phyloP scores from a whole-genome alignment of 2,113 vertebrate genomes.

The Piprites chloris region DNA sequence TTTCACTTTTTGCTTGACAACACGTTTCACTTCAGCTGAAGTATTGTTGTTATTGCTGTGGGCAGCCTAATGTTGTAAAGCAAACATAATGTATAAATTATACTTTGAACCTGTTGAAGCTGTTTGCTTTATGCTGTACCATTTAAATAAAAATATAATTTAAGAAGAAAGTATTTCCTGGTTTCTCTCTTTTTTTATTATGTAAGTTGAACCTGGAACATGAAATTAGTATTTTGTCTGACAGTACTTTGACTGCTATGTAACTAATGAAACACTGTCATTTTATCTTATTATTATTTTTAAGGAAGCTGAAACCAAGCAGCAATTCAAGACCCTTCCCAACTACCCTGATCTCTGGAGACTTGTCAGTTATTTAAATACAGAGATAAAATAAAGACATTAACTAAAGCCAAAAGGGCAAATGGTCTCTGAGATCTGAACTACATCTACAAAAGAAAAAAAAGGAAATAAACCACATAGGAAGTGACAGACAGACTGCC shows the following conservation, averaged over 20 bases:
- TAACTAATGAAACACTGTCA: not conserved
- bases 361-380: conserved; percentile 11
- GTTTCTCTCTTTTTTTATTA: not conserved
- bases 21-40: conserved; percentile 43
- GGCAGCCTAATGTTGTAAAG: conserved; percentile 22
- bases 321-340: not conserved
- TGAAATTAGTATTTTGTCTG: not conserved
- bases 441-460: not conserved
- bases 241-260: not conserved
- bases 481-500: not conserved
- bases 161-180: not conserved
- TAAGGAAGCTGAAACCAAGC: not conserved
- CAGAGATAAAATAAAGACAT: not conserved
- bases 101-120: not conserved
- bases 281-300: not conserved
- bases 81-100: not conserved
- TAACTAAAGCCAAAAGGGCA: not conserved
- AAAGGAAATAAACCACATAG: not conserved
- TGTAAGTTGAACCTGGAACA: not conserved
- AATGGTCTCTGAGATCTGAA: not conserved
- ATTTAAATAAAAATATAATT: conserved; percentile 34
- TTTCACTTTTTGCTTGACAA: conserved; percentile 34
- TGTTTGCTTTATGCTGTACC: not conserved
- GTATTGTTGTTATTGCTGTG: conserved; percentile 50
- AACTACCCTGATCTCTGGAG: not conserved